A percentile compares a stretch with the other conserved stretches of the same genome.
Conservation (phyloP, 2,113 vertebrate species). For the Lycaon pictus region DNA sequence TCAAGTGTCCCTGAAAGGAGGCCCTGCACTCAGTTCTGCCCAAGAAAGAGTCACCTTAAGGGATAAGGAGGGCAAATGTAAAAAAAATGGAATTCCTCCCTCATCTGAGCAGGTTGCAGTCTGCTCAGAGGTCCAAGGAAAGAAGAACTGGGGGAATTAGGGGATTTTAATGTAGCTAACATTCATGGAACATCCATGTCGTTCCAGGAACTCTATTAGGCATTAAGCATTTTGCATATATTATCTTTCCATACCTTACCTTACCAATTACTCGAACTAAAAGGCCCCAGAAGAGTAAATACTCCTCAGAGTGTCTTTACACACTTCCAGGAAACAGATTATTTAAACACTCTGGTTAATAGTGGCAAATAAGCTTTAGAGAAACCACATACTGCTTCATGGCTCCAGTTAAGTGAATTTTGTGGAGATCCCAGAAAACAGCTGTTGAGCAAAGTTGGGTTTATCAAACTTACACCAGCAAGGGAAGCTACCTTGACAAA, state of each 20-base stretch:
- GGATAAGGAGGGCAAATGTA: background rate
- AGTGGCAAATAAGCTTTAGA: slow-evolving; percentile 39
- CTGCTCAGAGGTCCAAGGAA: background rate
- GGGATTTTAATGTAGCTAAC: background rate
- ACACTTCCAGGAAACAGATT: slow-evolving; percentile 55
- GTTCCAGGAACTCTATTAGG: slow-evolving; percentile 41
- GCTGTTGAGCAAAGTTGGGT: background rate
- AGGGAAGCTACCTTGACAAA: background rate
- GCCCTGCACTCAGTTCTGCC: background rate
- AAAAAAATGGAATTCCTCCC: background rate
- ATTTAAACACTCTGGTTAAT: slow-evolving; percentile 41
- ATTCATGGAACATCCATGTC: background rate
- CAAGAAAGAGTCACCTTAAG: background rate
- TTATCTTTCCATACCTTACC: slow-evolving; percentile 45
- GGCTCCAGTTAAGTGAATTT: background rate
- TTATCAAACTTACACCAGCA: background rate
- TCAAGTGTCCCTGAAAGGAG: background rate
- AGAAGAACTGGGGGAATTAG: background rate
- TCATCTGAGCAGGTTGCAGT: background rate
- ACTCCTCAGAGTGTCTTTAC: background rate
- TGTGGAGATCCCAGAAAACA: slow-evolving; percentile 31
- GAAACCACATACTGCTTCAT: slow-evolving; percentile 19
- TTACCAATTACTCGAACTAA: slow-evolving; percentile 44
- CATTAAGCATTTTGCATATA: slow-evolving; percentile 33
- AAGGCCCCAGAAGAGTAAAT: slow-evolving; percentile 49